Evolutionary conservation across 1,140 invertebrate genomes (phyloP).

Genomic region (Sycophaga agraensis): DNA sequence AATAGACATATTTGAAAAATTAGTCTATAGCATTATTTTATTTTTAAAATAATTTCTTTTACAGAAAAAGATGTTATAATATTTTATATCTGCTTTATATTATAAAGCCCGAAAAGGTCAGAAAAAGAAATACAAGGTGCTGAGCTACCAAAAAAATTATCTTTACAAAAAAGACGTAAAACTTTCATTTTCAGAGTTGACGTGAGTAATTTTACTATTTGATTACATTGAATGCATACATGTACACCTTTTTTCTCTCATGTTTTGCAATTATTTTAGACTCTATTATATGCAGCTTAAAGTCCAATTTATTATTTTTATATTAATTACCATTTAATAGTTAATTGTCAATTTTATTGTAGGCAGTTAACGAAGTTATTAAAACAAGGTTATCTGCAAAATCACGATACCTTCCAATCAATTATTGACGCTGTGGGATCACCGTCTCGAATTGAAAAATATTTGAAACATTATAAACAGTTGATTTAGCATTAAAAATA

Average conservation of each 20-base stretch:
- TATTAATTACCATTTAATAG: no score
- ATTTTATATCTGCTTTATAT: not conserved
- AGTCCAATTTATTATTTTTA: no score
- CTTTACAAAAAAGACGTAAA: no score
- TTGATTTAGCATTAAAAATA: conserved; percentile 19
- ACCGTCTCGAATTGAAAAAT: not conserved
- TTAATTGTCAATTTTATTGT: not conserved
- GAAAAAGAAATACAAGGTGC: not conserved
- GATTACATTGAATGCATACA: no score
- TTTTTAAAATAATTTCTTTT: no score
- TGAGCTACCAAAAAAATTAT: not conserved
- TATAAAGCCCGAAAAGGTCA: not conserved
- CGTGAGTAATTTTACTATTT: not conserved
- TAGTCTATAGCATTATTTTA: no score
- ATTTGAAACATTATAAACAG: not conserved
- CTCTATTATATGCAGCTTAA: no score
- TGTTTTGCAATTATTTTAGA: no score
- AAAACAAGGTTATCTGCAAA: not conserved
- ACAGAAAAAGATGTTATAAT: not conserved
- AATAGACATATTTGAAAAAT: no score
- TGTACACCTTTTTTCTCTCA: not conserved
- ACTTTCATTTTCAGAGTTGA: no score
- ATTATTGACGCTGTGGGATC: conserved; percentile 6
- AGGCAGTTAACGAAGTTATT: not conserved
- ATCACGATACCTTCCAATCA: conserved; percentile 19